Base-by-base conservation (phyloP, 2,888 invertebrate genomes). In the Mamestra brassicae region DNA sequence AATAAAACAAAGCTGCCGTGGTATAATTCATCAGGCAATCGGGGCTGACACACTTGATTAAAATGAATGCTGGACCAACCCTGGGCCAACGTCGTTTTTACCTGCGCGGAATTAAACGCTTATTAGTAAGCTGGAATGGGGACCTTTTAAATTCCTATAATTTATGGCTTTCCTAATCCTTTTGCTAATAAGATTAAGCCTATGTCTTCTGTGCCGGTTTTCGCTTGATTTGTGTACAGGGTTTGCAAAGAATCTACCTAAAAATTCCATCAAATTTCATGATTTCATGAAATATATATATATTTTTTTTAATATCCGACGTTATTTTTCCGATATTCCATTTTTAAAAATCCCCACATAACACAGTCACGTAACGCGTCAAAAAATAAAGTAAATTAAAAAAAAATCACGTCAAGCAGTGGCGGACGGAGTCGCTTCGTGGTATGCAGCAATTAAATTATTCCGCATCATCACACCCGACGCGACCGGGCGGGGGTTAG, bases 401-500 rank as follows among this genome's bases (percentile, higher is more conserved):
- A 80, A 72, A 68, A 70, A 82, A 80, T 84, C 74, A 72, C 81
- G 75, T 78, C 74, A 71, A 80, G 84, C 82, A 83, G 86, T 81
- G 85, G 86, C 88, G 88, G 88, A 87, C 88, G 92, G 86, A 90
- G 88, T 86, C 90, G 88, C 58, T 68, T 89, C 88, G 89, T 84
- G 76, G 76, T 76, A 83, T 88, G 86, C 91, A 90, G 92, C 95
- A 95, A 95, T 95, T 95, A 95, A 95, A 95, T 95, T 95, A 94
- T 92, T 91, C 90, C 93, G 90, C 94, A 88, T 93, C 93, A 94
- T 94, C 94, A 88, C 93, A 91, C 90, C 72, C 74, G 76, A 85
- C 85, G 80, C 81, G 76, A 77, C 74, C 79, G 86, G 81, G 83
- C 79, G 86, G 81, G 83, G 79, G 85, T 81, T 81, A 81, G 85